phyloP scores from a whole-genome alignment of 2,888 invertebrate species.

The Aporophyla lueneburgensis region DNA sequence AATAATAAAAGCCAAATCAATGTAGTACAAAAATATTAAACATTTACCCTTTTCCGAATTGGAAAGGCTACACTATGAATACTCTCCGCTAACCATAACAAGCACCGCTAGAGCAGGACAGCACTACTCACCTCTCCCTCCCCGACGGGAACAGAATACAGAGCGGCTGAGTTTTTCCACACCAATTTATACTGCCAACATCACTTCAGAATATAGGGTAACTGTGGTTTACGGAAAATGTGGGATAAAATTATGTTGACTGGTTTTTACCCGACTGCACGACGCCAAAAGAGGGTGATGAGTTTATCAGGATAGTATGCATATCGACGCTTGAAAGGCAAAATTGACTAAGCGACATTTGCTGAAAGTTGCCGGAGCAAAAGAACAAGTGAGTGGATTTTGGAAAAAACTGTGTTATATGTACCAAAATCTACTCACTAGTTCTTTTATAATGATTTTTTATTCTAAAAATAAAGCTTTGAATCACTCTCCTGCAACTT shows the following conservation, averaged over 20 bases:
- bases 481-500: no score
- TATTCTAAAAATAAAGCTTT: no score
- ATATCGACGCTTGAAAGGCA: no score
- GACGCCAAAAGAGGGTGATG: no score
- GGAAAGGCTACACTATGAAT: constrained; percentile 72
- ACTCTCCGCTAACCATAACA: constrained; percentile 67
- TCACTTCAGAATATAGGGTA: constrained; percentile 71
- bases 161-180: constrained; percentile 82
- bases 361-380: no score
- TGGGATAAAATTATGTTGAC: no score
- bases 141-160: constrained; percentile 82
- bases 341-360: no score
- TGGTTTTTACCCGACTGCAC: background rate
- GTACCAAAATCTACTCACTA: no score
- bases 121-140: constrained; percentile 69
- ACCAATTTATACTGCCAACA: constrained; percentile 82
- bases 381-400: no score
- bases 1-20: background rate
- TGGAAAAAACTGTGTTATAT: no score
- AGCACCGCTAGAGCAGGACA: constrained; percentile 75
- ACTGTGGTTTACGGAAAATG: constrained; percentile 44
- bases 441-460: no score
- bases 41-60: background rate
- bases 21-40: background rate
- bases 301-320: no score